A percentile compares a stretch with the other conserved stretches of the same genome.
Conservation (phyloP, 2,888 invertebrate species). For the Sympetrum striolatum region DNA sequence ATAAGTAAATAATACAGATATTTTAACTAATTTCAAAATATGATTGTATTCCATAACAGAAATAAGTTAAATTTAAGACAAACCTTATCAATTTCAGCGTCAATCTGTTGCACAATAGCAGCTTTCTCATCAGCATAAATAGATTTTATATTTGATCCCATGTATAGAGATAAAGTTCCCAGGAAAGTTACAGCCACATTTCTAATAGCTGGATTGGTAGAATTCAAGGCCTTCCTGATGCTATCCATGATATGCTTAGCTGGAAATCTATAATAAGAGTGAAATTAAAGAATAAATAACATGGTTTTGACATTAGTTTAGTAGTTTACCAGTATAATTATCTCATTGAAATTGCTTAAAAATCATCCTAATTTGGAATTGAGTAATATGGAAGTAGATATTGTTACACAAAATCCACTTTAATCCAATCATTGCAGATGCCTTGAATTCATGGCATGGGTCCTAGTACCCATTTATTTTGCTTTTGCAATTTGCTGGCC, state of each 20-base stretch:
- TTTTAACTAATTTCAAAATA: too few relatives aligned
- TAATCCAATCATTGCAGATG: too few relatives aligned
- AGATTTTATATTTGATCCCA: constrained; percentile 76
- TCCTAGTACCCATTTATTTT: too few relatives aligned
- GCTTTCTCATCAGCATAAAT: constrained; percentile 90
- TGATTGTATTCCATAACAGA: not conserved
- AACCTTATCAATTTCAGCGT: constrained; percentile 82
- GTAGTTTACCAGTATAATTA: too few relatives aligned
- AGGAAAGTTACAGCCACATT: constrained; percentile 76
- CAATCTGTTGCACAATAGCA: constrained; percentile 81
- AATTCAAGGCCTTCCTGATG: constrained; percentile 82
- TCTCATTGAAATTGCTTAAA: too few relatives aligned
- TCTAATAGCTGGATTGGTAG: constrained; percentile 85
- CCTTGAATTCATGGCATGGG: too few relatives aligned
- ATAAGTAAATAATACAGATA: not conserved
- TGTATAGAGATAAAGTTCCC: constrained; percentile 81
- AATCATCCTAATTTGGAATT: too few relatives aligned
- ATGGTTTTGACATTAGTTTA: too few relatives aligned
- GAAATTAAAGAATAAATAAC: not conserved
- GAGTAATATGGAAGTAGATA: too few relatives aligned
- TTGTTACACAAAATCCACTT: too few relatives aligned
- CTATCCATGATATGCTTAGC: constrained; percentile 76
- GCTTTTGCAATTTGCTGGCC: too few relatives aligned
- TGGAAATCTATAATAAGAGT: constrained; percentile 63
- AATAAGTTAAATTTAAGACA: not conserved